Evolutionary conservation across 2,888 invertebrate species (phyloP).

Genomic region (Orthosia cruda): DNA sequence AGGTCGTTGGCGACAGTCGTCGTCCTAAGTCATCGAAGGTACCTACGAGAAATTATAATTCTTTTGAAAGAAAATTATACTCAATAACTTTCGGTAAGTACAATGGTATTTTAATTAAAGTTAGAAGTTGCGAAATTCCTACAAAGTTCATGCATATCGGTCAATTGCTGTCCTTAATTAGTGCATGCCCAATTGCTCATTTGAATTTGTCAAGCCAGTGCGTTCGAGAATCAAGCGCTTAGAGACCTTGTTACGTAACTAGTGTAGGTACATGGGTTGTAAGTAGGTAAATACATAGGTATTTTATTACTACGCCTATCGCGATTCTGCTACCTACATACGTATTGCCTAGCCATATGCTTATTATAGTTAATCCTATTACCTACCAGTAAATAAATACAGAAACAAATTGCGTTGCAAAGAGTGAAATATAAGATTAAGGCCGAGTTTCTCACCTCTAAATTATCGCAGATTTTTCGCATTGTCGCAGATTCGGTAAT

Average conservation of each 20-base stretch:
- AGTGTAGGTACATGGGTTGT: not conserved
- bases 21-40: no score
- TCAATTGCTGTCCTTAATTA: constrained; percentile 63
- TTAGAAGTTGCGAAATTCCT: constrained; percentile 25
- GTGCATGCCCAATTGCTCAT: constrained; percentile 49
- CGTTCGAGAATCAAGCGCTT: constrained; percentile 32
- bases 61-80: not conserved
- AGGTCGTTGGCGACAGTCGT: no score
- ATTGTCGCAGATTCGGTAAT: no score
- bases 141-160: constrained; percentile 47
- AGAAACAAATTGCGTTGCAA: constrained; percentile 12
- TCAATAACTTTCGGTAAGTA: not conserved
- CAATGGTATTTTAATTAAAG: constrained; percentile 14
- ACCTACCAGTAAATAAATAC: constrained; percentile 17
- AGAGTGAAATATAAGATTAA: not conserved
- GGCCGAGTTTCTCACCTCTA: no score
- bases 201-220: constrained; percentile 50
- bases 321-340: constrained; percentile 8
- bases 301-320: constrained; percentile 13
- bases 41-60: not conserved
- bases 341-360: not conserved
- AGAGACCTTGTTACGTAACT: not conserved
- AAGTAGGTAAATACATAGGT: not conserved
- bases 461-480: no score
- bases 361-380: constrained; percentile 40